Evolutionary conservation across 2,797 vertebrate species (phyloP).

Genomic region (Gymnoscopelus microlampas): DNA sequence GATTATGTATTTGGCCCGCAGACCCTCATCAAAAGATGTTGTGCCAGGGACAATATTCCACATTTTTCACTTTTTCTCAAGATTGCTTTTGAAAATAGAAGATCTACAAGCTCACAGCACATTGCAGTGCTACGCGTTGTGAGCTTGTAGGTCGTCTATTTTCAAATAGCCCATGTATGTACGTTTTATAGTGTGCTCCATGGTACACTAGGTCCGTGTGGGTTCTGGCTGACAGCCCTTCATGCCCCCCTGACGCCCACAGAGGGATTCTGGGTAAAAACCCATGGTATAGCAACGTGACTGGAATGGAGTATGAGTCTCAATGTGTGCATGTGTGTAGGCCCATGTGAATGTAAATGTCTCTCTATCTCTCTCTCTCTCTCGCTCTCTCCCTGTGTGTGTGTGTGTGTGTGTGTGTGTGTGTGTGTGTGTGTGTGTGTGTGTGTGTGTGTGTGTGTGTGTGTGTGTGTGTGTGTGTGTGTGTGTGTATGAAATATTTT

Average conservation of each 20-base stretch:
- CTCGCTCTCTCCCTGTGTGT: constrained; percentile 7
- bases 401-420: constrained; percentile 7
- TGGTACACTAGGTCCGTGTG: constrained; percentile 33
- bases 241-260: constrained; percentile 22
- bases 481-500: too few relatives aligned
- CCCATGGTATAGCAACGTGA: background rate
- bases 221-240: constrained; percentile 39
- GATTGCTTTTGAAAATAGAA: too few relatives aligned
- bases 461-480: background rate
- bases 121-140: too few relatives aligned
- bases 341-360: constrained; percentile 19
- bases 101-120: too few relatives aligned
- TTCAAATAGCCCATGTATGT: constrained; percentile 10
- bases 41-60: too few relatives aligned
- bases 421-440: constrained; percentile 1
- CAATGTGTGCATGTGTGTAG: constrained; percentile 25
- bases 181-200: constrained; percentile 37
- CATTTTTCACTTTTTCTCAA: too few relatives aligned
- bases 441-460: background rate
- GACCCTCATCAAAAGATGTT: too few relatives aligned
- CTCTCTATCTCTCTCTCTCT: background rate
- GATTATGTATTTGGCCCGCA: too few relatives aligned
- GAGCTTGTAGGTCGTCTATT: too few relatives aligned
- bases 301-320: background rate
- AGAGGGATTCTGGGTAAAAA: background rate